Base-by-base conservation (phyloP, 1,140 invertebrate species). In the Apis mellifera region DNA sequence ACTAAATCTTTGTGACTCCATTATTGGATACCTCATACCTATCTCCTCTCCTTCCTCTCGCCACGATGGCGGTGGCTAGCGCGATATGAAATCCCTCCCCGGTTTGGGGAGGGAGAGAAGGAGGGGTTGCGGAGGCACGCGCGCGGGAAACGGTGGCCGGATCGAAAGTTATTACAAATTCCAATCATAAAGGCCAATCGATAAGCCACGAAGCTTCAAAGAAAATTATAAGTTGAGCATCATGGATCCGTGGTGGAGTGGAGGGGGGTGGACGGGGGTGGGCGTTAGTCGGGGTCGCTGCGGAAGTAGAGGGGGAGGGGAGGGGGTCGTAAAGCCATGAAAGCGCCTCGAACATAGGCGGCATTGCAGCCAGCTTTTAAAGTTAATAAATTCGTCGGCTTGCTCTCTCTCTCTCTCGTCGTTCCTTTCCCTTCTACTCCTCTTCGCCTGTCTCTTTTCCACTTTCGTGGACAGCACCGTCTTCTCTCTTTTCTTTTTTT, bases 381-480 rank as follows among this genome's bases (percentile, higher is more conserved):
- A 91, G 91, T 92, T 93, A 92, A 93, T 93, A 92, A 93, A 93
- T 93, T 93, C 89, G 89, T 90, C 89, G 87, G 88, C 84, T 86
- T 88, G 87, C 86, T 90, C 90, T 78, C 2, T 84, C 87, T 90
- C 86, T 86, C 79, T 86, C 83, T 59, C 77, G 26, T 2, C 32
- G 32, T 87, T 74, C 82, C n/a, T n/a, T n/a, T n/a, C n/a, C n/a
- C n/a, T n/a, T n/a, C n/a, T n/a, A n/a, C n/a, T n/a, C 66, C 57
- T 69, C 85, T 70, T 72, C 81, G 64, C 52, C 32, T 32, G 32
- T 32, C 32, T 32, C 32, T 42, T 42, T 42, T 42, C 32, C 32
- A 42, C 32, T 4, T 42, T 42, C 32, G 32, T 5, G 32, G 32
- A 42, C 32, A 42, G 32, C 32, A 4, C 32, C 32, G 32, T 5